A percentile compares a stretch with the other conserved stretches of the same genome.
These are phyloP conservation scores for Fragum sueziense DNA, from an alignment of 2,888 invertebrate genomes.

Conservation along the genomic window DNA sequence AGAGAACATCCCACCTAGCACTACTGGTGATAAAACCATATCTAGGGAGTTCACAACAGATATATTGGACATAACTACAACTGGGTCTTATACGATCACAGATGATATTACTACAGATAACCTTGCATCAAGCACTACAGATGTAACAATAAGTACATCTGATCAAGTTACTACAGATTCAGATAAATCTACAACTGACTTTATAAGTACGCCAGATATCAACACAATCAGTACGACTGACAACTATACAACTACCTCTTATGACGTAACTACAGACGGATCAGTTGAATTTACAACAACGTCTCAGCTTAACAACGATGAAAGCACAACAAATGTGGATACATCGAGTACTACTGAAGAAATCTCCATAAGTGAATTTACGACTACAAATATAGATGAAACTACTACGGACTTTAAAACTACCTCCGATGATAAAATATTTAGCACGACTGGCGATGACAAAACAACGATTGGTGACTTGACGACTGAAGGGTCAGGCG, in stretches of 20 bases:
- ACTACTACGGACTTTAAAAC: no score
- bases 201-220: background rate
- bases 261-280: no score
- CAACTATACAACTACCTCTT: background rate
- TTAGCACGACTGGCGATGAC: no score
- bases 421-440: no score
- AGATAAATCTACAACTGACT: background rate
- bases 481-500: no score
- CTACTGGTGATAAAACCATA: background rate
- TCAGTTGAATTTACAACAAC: no score
- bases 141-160: background rate
- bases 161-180: background rate
- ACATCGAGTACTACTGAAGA: no score
- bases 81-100: background rate
- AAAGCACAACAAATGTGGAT: no score
- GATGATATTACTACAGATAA: background rate
- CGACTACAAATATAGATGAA: no score
- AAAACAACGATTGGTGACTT: no score
- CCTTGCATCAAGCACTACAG: background rate
- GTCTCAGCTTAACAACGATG: no score
- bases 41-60: background rate
- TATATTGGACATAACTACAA: background rate
- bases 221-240: background rate
- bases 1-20: background rate
- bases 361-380: no score